Evolutionary conservation across 2,888 invertebrate species (phyloP).

Genomic region (Pseudanteris insignis): DNA sequence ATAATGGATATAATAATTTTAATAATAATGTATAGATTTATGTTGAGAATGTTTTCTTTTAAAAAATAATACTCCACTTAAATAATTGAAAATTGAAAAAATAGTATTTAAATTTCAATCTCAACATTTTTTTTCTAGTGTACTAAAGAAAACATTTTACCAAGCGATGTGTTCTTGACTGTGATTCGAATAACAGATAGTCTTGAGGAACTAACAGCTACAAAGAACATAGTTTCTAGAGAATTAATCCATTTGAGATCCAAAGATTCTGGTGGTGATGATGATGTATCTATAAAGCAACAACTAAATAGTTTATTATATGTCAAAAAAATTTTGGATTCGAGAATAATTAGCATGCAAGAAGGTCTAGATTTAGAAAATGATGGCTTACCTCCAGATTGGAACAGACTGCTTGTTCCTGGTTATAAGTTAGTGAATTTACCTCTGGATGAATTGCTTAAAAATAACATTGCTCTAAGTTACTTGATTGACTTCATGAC

Average conservation of each 20-base stretch:
- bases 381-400: constrained; percentile 63
- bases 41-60: too few relatives aligned
- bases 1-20: too few relatives aligned
- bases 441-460: constrained; percentile 77
- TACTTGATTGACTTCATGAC: constrained; percentile 83
- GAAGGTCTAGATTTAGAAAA: constrained; percentile 68
- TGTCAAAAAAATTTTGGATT: constrained; percentile 80
- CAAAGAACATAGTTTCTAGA: constrained; percentile 79
- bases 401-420: constrained; percentile 65
- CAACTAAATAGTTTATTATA: constrained; percentile 86
- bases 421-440: constrained; percentile 71
- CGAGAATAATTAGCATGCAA: constrained; percentile 68
- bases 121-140: constrained; percentile 70
- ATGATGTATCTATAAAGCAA: constrained; percentile 83
- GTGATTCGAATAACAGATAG: constrained; percentile 82
- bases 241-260: constrained; percentile 86
- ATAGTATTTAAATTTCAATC: too few relatives aligned
- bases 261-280: constrained; percentile 85
- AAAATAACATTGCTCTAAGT: constrained; percentile 79
- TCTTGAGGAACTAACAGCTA: constrained; percentile 84
- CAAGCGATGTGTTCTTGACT: constrained; percentile 85
- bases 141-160: constrained; percentile 77
- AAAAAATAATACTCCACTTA: too few relatives aligned
- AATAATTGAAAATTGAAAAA: too few relatives aligned
- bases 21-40: too few relatives aligned